Conservation (phyloP, 1,140 invertebrate genomes). For the Liolophura sinensis region DNA sequence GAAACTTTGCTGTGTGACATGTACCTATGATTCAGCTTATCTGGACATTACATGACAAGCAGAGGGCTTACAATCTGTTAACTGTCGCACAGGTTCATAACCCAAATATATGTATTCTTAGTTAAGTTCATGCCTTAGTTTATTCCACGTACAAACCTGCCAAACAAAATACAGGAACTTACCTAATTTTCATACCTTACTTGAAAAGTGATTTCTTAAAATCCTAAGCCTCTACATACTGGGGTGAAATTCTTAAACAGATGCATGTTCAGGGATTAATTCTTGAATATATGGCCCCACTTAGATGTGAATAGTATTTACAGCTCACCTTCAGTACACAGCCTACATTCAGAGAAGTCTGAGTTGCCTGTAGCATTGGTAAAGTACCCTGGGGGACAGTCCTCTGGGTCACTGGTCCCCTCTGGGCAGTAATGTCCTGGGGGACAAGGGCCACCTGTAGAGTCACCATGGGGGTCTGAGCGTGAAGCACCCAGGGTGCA, state of each 20-base stretch:
- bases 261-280: neutral
- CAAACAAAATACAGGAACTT: no score
- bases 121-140: no score
- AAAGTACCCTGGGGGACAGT: slow-evolving; percentile 45
- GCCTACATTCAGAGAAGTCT: slow-evolving; percentile 37
- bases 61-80: no score
- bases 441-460: slow-evolving; percentile 43
- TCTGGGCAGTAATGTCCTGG: slow-evolving; percentile 41
- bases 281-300: neutral
- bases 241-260: neutral
- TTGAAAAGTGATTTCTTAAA: no score
- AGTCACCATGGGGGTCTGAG: slow-evolving; percentile 40
- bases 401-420: slow-evolving; percentile 30
- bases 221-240: neutral
- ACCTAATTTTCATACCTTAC: no score
- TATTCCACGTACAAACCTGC: no score
- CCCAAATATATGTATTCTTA: no score
- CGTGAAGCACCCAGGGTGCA: slow-evolving; percentile 39
- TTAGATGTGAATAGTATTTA: neutral
- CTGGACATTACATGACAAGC: neutral
- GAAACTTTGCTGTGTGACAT: neutral
- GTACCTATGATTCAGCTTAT: no score
- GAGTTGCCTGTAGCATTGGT: slow-evolving; percentile 42
- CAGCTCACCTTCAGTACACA: slow-evolving; percentile 43
- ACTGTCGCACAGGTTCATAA: no score